phyloP scores from a whole-genome alignment of 1,140 invertebrate species.

The Drosophila ambigua region DNA sequence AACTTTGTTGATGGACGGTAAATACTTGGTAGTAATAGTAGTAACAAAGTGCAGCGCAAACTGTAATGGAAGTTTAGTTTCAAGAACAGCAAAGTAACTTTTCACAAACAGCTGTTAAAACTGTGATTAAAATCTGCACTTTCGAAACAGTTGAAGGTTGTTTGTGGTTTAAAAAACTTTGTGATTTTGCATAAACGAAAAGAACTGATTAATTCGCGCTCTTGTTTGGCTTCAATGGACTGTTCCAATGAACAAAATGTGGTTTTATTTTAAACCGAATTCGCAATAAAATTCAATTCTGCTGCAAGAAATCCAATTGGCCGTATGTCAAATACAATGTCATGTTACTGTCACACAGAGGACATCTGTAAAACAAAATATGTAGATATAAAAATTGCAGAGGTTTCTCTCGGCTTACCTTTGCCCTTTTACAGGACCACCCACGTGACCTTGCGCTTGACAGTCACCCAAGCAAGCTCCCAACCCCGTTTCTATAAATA shows the following conservation, averaged over 20 bases:
- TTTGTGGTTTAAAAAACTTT: no score
- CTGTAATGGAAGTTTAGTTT: constrained; percentile 10
- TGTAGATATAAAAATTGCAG: no score
- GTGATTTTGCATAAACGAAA: not conserved
- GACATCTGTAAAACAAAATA: no score
- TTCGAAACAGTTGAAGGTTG: no score
- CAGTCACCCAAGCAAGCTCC: not conserved
- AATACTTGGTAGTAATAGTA: constrained; percentile 13
- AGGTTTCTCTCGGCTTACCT: no score
- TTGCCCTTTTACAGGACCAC: constrained; percentile 8
- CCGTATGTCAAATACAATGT: no score
- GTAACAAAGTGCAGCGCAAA: constrained; percentile 38
- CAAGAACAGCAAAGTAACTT: constrained; percentile 8
- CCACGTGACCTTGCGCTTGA: constrained; percentile 33
- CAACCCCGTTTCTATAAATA: constrained; percentile 15
- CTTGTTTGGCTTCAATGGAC: not conserved
- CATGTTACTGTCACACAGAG: no score
- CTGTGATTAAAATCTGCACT: no score
- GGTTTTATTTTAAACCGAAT: not conserved
- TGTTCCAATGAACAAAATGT: not conserved
- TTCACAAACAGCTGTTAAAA: not conserved
- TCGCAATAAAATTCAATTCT: not conserved
- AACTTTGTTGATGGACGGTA: constrained; percentile 36
- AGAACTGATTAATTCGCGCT: constrained; percentile 21
- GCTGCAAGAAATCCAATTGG: no score